Percentiles rank a stretch among this genome's conserved stretches.
Evolutionary conservation across 2,797 vertebrate genomes (phyloP).

Genomic region (Eulemur albifrons): DNA sequence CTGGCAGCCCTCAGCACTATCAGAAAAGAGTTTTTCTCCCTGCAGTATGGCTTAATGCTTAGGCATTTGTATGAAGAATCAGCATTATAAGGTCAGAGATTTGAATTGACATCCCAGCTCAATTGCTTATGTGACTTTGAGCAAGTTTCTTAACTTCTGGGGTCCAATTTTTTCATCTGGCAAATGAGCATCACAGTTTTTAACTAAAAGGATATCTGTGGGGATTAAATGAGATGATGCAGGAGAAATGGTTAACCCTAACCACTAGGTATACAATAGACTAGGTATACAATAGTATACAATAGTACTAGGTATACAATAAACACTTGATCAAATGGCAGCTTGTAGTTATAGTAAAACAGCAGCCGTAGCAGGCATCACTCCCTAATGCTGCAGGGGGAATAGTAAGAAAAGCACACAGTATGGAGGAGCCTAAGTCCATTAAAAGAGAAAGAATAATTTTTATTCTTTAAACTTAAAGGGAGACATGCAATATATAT

Average conservation of each 20-base stretch:
- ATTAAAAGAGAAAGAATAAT: not conserved
- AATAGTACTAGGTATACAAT: not conserved
- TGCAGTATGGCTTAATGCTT: not conserved
- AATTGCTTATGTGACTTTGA: not conserved
- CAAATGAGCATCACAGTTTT: not conserved
- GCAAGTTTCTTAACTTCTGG: not conserved
- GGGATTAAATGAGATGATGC: not conserved
- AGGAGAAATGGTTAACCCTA: not conserved
- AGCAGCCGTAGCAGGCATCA: not conserved
- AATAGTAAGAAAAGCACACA: not conserved
- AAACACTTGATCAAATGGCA: not conserved
- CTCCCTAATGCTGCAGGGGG: not conserved
- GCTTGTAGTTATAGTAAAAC: not conserved
- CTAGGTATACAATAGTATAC: too few relatives aligned
- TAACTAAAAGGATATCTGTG: not conserved
- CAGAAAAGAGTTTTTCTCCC: not conserved
- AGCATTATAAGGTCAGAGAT: not conserved
- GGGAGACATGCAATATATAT: not conserved
- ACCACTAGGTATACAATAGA: too few relatives aligned
- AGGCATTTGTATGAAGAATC: not conserved
- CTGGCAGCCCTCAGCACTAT: not conserved
- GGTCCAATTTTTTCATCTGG: not conserved
- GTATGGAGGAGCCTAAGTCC: not conserved
- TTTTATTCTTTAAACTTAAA: constrained; percentile 8
- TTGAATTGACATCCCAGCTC: not conserved